Conservation (phyloP, 30 jellyfish, hydroid and myxozoan genomes). For the Pelagia noctiluca region DNA sequence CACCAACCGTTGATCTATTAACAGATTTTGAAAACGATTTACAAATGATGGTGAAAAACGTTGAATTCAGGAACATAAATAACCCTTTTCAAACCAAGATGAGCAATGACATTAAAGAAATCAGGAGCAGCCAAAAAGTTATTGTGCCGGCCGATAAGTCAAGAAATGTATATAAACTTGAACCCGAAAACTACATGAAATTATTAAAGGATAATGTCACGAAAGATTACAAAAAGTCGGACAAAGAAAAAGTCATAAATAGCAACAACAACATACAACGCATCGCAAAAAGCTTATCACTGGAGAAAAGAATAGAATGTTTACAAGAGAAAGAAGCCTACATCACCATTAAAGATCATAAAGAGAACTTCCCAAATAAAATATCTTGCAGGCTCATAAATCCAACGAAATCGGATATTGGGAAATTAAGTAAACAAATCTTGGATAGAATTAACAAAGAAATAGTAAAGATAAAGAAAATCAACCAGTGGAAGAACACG, state of each 20-base stretch:
- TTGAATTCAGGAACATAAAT: constrained; percentile 8
- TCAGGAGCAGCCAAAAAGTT: neutral
- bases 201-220: constrained; percentile 37
- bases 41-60: constrained; percentile 19
- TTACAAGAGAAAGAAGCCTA: constrained; percentile 46
- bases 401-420: constrained; percentile 63
- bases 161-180: constrained; percentile 40
- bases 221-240: constrained; percentile 17
- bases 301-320: constrained; percentile 61
- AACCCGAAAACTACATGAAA: constrained; percentile 22
- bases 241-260: neutral
- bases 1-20: constrained; percentile 27
- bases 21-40: constrained; percentile 42
- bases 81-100: constrained; percentile 19
- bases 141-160: constrained; percentile 54
- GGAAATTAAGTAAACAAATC: constrained; percentile 49
- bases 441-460: constrained; percentile 25
- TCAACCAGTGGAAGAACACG: neutral
- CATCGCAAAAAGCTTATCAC: constrained; percentile 28
- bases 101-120: neutral
- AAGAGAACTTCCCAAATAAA: constrained; percentile 58
- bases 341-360: constrained; percentile 70
- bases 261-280: constrained; percentile 25
- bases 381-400: constrained; percentile 52
- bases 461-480: neutral